These are phyloP conservation scores for Mactra quadrangularis DNA, from an alignment of 1,140 invertebrate species.

Conservation along the genomic window DNA sequence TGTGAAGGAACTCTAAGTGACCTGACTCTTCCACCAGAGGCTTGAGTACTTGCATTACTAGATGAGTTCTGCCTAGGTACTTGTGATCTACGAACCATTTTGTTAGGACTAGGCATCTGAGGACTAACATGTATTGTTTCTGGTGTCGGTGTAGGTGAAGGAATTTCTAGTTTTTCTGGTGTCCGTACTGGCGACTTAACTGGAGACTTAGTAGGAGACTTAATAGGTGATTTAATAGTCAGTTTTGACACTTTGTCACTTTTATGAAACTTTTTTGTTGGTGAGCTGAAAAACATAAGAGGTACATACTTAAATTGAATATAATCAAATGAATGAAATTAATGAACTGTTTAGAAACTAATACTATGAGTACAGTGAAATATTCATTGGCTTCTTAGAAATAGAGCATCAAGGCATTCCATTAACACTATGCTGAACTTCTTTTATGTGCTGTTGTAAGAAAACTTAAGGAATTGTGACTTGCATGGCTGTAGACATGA, in stretches of 20 bases:
- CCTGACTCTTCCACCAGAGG: conserved; percentile 19
- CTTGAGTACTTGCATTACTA: conserved; percentile 34
- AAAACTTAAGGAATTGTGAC: too few species aligned
- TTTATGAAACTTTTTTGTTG: conserved; percentile 42
- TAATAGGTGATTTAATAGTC: conserved; percentile 46
- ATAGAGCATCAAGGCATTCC: too few species aligned
- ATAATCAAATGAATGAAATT: too few species aligned
- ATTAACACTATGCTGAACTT: too few species aligned
- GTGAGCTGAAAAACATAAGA: conserved; percentile 29
- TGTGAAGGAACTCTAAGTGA: conserved; percentile 56
- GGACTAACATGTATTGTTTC: conserved; percentile 47
- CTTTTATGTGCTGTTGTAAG: too few species aligned
- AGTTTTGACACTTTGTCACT: conserved; percentile 43
- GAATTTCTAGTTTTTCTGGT: conserved; percentile 25
- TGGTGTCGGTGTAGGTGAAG: conserved; percentile 3
- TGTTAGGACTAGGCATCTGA: conserved; percentile 39
- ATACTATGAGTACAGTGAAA: too few species aligned
- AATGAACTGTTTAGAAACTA: too few species aligned
- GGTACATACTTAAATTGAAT: too few species aligned
- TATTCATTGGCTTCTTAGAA: background rate
- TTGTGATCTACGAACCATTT: conserved; percentile 54
- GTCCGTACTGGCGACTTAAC: conserved; percentile 25
- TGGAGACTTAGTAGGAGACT: conserved; percentile 52
- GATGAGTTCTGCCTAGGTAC: conserved; percentile 39
- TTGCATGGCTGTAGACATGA: too few species aligned